phyloP scores from a whole-genome alignment of 2,888 invertebrate species.

The Lasioglossum vierecki region DNA sequence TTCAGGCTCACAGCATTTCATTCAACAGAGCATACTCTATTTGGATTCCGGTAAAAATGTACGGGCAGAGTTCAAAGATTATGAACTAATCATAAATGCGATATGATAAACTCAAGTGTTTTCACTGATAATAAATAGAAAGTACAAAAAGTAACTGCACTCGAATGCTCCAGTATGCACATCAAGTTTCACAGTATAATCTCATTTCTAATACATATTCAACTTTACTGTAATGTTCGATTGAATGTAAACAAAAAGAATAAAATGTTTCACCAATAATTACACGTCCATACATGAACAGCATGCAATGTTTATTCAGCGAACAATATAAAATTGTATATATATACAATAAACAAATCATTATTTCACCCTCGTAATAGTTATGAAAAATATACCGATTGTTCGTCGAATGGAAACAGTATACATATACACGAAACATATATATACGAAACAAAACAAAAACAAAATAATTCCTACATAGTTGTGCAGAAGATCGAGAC shows the following conservation, averaged over 20 bases:
- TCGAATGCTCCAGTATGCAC: neutral
- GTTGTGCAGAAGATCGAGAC: neutral
- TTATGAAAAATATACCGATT: neutral
- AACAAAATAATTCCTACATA: neutral
- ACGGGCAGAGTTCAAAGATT: neutral
- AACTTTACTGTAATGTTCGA: neutral
- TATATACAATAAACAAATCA: neutral
- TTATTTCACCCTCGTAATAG: neutral
- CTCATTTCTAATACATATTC: neutral
- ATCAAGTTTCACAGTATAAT: neutral
- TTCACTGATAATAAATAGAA: slow-evolving; percentile 13
- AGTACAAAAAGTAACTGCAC: neutral
- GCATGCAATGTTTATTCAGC: neutral
- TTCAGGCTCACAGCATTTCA: neutral
- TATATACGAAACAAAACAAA: neutral
- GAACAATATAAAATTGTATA: neutral
- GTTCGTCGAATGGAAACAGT: neutral
- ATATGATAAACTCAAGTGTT: slow-evolving; percentile 15
- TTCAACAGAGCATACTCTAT: neutral
- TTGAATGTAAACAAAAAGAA: neutral
- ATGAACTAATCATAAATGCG: neutral
- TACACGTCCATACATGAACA: neutral
- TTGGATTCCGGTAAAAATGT: neutral
- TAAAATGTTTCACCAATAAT: neutral
- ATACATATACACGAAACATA: neutral